Conservation (phyloP, 2,888 invertebrate genomes). For the Ophion obscuratus region DNA sequence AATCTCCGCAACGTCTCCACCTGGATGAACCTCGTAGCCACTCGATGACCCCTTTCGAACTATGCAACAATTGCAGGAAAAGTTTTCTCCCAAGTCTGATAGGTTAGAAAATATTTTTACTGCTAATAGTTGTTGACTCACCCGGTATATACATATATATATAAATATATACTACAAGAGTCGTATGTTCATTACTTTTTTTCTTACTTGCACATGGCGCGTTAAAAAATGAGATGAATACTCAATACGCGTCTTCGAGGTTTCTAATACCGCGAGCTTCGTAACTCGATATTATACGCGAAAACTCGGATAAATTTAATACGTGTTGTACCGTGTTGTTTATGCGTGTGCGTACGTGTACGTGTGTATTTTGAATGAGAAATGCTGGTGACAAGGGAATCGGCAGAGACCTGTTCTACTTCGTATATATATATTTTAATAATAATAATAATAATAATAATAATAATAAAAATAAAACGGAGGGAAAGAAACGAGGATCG, state of each 20-base stretch:
- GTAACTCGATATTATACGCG: conserved; percentile 9
- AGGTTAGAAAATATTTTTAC: too few relatives aligned
- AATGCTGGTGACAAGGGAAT: conserved; percentile 33
- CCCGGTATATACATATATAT: too few relatives aligned
- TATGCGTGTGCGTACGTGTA: conserved; percentile 11
- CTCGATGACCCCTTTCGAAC: too few relatives aligned
- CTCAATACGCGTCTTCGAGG: neutral
- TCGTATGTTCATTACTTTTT: neutral
- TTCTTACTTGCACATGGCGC: neutral
- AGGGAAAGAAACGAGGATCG: conserved; percentile 58
- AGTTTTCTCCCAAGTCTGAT: too few relatives aligned
- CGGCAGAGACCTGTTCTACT: conserved; percentile 35
- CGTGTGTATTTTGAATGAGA: conserved; percentile 6
- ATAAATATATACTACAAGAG: conserved; percentile 1
- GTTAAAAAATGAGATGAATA: conserved; percentile 1
- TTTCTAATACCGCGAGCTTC: neutral
- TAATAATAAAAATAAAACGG: conserved; percentile 13
- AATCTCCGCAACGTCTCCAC: too few relatives aligned
- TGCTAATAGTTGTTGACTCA: too few relatives aligned
- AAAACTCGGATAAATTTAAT: conserved; percentile 5
- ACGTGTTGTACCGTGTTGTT: conserved; percentile 3
- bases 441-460: neutral
- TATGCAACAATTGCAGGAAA: too few relatives aligned
- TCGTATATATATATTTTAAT: too few relatives aligned
- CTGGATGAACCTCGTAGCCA: too few relatives aligned